phyloP scores from a whole-genome alignment of 2,113 vertebrate species.

The Orthonyx spaldingii region DNA sequence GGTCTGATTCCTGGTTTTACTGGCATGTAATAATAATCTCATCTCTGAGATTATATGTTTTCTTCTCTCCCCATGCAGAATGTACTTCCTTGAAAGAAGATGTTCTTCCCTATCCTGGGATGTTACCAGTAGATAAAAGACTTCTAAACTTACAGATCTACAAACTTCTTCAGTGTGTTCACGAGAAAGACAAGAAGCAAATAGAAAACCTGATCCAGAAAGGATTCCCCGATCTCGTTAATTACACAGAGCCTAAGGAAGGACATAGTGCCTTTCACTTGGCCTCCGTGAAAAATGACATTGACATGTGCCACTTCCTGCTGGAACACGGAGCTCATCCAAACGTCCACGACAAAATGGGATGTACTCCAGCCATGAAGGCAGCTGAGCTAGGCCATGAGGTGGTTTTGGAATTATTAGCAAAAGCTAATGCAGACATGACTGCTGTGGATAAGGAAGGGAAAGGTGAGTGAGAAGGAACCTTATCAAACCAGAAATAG shows the following conservation, averaged over 20 bases:
- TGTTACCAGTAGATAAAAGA: slow-evolving; percentile 71
- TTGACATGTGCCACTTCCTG: slow-evolving; percentile 82
- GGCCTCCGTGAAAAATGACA: slow-evolving; percentile 78
- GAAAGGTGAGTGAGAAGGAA: slow-evolving; percentile 76
- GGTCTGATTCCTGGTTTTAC: background rate
- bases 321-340: slow-evolving; percentile 78
- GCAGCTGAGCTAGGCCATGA: slow-evolving; percentile 86
- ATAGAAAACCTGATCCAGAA: slow-evolving; percentile 80
- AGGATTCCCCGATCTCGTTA: slow-evolving; percentile 83
- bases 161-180: slow-evolving; percentile 85
- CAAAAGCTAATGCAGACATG: slow-evolving; percentile 78
- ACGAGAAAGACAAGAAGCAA: slow-evolving; percentile 73
- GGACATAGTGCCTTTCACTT: slow-evolving; percentile 82
- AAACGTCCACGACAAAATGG: slow-evolving; percentile 79
- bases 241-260: slow-evolving; percentile 81
- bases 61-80: slow-evolving; percentile 6
- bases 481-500: background rate
- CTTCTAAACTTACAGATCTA: slow-evolving; percentile 86
- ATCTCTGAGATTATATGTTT: background rate
- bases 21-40: background rate
- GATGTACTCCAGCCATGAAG: slow-evolving; percentile 83
- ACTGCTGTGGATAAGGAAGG: slow-evolving; percentile 81
- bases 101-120: background rate
- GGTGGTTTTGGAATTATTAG: slow-evolving; percentile 74
- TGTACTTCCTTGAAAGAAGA: background rate